phyloP scores from a whole-genome alignment of 1,140 invertebrate genomes.

The Ceratitis capitata region DNA sequence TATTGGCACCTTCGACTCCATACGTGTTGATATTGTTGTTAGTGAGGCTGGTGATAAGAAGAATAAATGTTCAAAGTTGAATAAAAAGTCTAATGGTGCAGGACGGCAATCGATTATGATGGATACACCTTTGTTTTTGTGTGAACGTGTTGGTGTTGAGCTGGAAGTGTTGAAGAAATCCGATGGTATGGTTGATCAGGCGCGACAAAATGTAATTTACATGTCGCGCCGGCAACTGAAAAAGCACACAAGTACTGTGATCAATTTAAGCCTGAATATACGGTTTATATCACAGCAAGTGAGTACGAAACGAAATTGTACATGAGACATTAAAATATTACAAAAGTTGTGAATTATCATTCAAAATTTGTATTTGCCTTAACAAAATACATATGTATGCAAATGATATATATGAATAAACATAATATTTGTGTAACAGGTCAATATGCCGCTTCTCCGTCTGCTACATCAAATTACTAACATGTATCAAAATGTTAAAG shows the following conservation, averaged over 20 bases:
- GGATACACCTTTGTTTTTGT: conserved; percentile 90
- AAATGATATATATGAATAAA: too few relatives aligned
- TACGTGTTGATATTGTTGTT: conserved; percentile 94
- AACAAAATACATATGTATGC: background rate
- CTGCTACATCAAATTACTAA: conserved; percentile 95
- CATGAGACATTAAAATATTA: background rate
- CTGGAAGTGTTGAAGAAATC: conserved; percentile 89
- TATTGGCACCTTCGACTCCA: conserved; percentile 84
- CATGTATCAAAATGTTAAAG: conserved; percentile 97
- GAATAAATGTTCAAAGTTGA: conserved; percentile 54
- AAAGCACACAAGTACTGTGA: conserved; percentile 87
- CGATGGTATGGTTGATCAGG: conserved; percentile 88
- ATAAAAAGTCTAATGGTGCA: conserved; percentile 60
- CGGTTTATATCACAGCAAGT: conserved; percentile 90
- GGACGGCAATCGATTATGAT: conserved; percentile 73
- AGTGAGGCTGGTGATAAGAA: conserved; percentile 78
- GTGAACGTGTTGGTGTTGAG: conserved; percentile 89
- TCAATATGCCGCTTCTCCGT: conserved; percentile 94
- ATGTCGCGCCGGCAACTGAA: conserved; percentile 87
- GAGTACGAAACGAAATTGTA: background rate
- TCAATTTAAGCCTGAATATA: conserved; percentile 88
- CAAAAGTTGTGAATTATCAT: background rate
- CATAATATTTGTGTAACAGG: conserved; percentile 62
- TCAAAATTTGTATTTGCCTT: background rate
- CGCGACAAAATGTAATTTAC: conserved; percentile 83